Evolutionary conservation across 2,888 invertebrate species (phyloP), one percentile per base, ranked within the genome.

Genomic region (Sisyra terminalis): DNA sequence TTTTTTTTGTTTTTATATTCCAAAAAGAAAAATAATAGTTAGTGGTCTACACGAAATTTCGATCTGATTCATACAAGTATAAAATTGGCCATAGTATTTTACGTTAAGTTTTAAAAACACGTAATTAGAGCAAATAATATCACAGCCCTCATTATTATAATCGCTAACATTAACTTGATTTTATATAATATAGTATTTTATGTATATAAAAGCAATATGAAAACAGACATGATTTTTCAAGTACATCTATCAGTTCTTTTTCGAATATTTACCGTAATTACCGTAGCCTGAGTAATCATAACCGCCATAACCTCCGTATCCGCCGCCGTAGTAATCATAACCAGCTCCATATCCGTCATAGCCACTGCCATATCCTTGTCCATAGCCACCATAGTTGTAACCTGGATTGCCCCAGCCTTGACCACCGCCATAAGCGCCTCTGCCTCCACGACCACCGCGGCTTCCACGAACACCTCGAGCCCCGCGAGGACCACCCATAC

Each of bases 211-310:
- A 24, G 24, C 24, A 24, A 24, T 35, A 40, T 40, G 40, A 40
- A 40, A 40, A 40, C 40, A 40, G 40, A 40, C 40, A 40, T 18
- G 14, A 46, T 44, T 35, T 44, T 44, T 42, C 42, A 46, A 44
- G 42, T 46, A 46, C 44, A 44, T 46, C 30, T 47, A 44, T 43
- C 43, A 46, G 40, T 45, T 43, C 45, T 43, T 43, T 47, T 41
- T 50, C 50, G 51, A 50, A 60, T 77, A 78, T 75, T 74, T 81
- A 79, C 81, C 82, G 71, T 82, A 81, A 72, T 80, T 80, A 67
- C 78, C 77, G 68, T 81, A 81, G 69, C 77, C 78, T 62, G 78
- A 75, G 69, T 80, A 80, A 67, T 80, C 80, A 66, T 82, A 82
- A 60, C 81, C 78, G 59, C 81, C 79, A 66, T 82, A 81, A 56